Conservation (phyloP, 2,113 vertebrate genomes). For the Sterrhoptilus dennistouni region DNA sequence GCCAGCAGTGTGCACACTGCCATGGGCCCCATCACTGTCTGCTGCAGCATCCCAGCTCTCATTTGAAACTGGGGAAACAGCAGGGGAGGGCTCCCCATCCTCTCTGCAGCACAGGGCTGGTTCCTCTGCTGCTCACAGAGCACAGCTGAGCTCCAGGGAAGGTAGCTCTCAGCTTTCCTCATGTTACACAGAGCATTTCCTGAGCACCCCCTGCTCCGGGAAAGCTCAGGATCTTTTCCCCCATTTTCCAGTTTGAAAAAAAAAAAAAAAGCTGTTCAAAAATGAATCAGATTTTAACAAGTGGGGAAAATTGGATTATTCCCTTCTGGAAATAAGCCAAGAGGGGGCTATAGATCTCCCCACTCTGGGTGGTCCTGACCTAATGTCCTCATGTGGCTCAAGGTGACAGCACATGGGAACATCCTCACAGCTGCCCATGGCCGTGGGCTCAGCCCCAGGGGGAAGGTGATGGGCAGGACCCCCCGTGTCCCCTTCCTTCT, state of each 20-base stretch:
- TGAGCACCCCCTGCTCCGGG: neutral
- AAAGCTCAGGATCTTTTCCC: neutral
- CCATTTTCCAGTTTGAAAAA: neutral
- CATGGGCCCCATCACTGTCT: neutral
- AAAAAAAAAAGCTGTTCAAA: neutral
- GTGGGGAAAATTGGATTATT: neutral
- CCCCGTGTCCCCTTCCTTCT: neutral
- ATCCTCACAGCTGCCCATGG: accelerated
- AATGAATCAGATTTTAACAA: neutral
- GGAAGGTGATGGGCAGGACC: neutral
- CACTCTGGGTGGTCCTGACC: neutral
- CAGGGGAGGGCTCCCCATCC: neutral
- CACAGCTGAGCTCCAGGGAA: neutral
- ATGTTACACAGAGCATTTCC: neutral
- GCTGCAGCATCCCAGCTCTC: neutral
- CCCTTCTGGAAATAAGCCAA: neutral
- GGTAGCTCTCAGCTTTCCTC: neutral
- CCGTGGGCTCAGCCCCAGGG: accelerated
- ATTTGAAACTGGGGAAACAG: neutral
- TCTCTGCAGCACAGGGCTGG: accelerated
- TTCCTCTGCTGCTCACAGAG: neutral
- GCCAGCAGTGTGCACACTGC: neutral
- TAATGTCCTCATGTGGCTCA: accelerated
- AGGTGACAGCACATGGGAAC: neutral
- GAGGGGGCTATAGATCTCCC: neutral